Base-by-base conservation (phyloP, 2,113 vertebrate genomes). In the Tupaia chinensis region DNA sequence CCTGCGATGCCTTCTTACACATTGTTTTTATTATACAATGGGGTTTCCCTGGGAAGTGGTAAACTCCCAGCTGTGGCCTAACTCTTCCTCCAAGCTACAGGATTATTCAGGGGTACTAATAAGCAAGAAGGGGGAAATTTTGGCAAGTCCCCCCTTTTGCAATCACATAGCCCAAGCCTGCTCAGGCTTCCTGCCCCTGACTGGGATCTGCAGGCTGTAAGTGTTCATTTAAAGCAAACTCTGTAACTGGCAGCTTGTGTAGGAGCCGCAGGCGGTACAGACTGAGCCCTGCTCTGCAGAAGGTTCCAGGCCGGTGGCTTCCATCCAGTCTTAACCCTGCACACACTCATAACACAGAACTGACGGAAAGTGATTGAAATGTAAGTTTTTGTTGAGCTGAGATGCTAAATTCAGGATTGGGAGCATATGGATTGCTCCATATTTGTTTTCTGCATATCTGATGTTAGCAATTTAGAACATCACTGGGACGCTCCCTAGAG, bases 361-460 rank as follows among this genome's bases (percentile, higher is more conserved):
- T 84, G 93, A 96, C 73, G 65, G 83, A 79, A 95, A 94, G 87
- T 95, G 97, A 96, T 97, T 93, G 94, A 97, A 95, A 95, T 95
- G 80, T 93, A 95, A 96, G 88, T 94, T 97, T 96, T 87, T 95
- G 92, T 95, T 95, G 92, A 86, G 91, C 87, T 77, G 92, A 81
- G 87, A 97, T 96, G 97, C 97, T 97, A 92, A 96, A 97, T 97
- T 91, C 94, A 95, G 97, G 97, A 97, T 66, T 25, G 78, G 69
- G 94, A 97, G 96, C 97, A 97, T 97, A 96, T 95, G 97, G 96
- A 90, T 87, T 10, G 23, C 87, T 96, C 97, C 96, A 91, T 97
- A 96, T 97, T 97, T 98, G 97, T 97, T 97, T 97, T 96, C 95
- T 96, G 97, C 92, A 91, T 96, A 97, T 98, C 96, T 97, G 97